Percentiles rank a stretch among this genome's conserved stretches.
Conservation (phyloP, 2,113 vertebrate genomes). For the Paraplagusia blochii region DNA sequence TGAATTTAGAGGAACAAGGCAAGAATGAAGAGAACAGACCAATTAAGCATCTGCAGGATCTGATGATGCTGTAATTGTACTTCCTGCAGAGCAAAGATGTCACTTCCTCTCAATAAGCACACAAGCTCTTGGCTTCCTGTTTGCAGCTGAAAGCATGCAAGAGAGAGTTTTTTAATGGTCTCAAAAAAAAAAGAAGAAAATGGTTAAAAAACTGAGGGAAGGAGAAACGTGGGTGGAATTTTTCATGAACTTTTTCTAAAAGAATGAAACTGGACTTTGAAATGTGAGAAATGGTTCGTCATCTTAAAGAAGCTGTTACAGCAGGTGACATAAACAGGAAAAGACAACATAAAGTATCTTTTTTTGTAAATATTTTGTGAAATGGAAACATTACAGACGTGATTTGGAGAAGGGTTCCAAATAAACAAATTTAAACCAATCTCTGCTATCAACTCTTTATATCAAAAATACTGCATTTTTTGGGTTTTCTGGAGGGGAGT, state of each 20-base stretch:
- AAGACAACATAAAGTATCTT: constrained; percentile 62
- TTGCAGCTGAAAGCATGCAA: constrained; percentile 78
- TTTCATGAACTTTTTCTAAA: constrained; percentile 73
- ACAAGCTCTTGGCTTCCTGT: constrained; percentile 76
- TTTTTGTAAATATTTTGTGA: constrained; percentile 86
- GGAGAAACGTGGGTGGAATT: constrained; percentile 41
- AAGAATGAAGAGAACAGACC: constrained; percentile 61
- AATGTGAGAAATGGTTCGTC: constrained; percentile 59
- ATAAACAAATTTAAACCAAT: constrained; percentile 76
- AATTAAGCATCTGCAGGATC: constrained; percentile 65
- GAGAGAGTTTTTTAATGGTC: constrained; percentile 70
- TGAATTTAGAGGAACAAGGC: constrained; percentile 41
- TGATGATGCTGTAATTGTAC: constrained; percentile 74
- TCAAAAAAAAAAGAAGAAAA: constrained; percentile 62
- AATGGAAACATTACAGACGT: constrained; percentile 72
- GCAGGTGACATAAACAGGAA: constrained; percentile 40
- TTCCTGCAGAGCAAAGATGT: constrained; percentile 77
- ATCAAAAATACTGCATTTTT: constrained; percentile 8
- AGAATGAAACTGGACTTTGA: constrained; percentile 56
- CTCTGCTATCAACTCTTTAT: constrained; percentile 41
- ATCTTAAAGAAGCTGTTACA: constrained; percentile 56
- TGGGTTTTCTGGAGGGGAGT: too few relatives aligned
- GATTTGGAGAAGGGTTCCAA: constrained; percentile 77
- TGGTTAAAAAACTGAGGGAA: constrained; percentile 42
- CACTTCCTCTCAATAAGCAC: constrained; percentile 79